Conservation (phyloP, 2,113 vertebrate species). For the Pedetes capensis region DNA sequence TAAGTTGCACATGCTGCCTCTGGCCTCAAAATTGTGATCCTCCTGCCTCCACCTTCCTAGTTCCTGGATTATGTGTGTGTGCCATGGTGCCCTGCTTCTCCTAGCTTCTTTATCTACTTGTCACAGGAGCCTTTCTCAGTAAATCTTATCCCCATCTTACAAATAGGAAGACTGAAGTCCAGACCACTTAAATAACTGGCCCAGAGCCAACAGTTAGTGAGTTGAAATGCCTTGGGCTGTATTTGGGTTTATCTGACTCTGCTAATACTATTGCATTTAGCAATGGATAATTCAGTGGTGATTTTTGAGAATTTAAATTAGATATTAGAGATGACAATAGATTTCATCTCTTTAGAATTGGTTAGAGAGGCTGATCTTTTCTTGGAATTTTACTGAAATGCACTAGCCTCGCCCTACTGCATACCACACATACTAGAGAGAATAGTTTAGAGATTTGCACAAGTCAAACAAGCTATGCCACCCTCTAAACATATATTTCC, state of each 20-base stretch:
- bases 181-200: neutral
- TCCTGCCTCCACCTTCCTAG: too few species aligned
- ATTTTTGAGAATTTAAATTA: slow-evolving; percentile 3
- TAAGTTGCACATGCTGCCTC: too few species aligned
- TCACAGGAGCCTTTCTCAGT: neutral
- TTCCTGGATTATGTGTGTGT: too few species aligned
- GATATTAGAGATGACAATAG: neutral
- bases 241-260: neutral
- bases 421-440: slow-evolving; percentile 38
- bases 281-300: neutral
- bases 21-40: too few species aligned
- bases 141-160: neutral
- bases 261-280: neutral
- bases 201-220: neutral
- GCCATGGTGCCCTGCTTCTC: too few species aligned
- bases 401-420: slow-evolving; percentile 22
- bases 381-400: slow-evolving; percentile 54
- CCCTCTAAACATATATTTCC: neutral
- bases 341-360: neutral
- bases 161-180: neutral
- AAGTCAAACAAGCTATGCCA: neutral
- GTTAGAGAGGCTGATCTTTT: neutral
- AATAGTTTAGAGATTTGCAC: slow-evolving; percentile 27
- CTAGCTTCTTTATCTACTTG: neutral
- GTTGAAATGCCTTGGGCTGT: neutral